phyloP scores from a whole-genome alignment of 2,113 vertebrate genomes.

The Ptilonorhynchus violaceus region DNA sequence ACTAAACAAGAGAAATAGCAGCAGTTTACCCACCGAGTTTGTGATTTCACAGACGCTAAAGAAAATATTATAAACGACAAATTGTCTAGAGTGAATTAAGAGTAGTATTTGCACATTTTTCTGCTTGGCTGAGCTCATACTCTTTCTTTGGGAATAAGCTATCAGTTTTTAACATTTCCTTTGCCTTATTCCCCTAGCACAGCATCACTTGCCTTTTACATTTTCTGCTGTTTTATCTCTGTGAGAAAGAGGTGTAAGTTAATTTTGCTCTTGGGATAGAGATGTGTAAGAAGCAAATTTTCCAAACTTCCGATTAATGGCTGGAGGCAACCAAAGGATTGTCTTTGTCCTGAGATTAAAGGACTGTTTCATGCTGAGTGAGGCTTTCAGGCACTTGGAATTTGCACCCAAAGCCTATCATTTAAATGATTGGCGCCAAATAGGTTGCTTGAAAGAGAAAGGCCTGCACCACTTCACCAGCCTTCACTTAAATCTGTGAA shows the following conservation, averaged over 20 bases:
- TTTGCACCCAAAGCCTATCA: background rate
- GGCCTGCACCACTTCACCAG: background rate
- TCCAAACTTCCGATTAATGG: constrained; percentile 56
- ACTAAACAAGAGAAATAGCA: constrained; percentile 9
- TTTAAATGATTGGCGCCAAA: background rate
- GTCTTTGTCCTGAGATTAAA: constrained; percentile 38
- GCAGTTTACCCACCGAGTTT: background rate
- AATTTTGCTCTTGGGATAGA: constrained; percentile 70
- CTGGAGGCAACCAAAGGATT: constrained; percentile 31
- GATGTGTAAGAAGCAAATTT: constrained; percentile 45
- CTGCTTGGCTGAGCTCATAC: constrained; percentile 38
- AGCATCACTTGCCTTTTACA: constrained; percentile 2
- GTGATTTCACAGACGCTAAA: constrained; percentile 55
- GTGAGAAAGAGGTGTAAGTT: constrained; percentile 33
- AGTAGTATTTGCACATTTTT: constrained; percentile 60
- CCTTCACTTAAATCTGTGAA: background rate
- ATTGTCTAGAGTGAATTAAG: constrained; percentile 63
- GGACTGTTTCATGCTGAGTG: background rate
- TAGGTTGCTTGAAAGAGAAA: background rate
- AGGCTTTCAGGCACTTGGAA: constrained; percentile 25
- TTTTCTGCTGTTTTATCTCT: constrained; percentile 32
- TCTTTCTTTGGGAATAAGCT: constrained; percentile 67
- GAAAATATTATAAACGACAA: constrained; percentile 54
- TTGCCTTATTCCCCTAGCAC: constrained; percentile 66
- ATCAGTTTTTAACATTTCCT: constrained; percentile 54